These are phyloP conservation scores for Macrophya alboannulata DNA, from an alignment of 2,888 invertebrate species.

Conservation along the genomic window DNA sequence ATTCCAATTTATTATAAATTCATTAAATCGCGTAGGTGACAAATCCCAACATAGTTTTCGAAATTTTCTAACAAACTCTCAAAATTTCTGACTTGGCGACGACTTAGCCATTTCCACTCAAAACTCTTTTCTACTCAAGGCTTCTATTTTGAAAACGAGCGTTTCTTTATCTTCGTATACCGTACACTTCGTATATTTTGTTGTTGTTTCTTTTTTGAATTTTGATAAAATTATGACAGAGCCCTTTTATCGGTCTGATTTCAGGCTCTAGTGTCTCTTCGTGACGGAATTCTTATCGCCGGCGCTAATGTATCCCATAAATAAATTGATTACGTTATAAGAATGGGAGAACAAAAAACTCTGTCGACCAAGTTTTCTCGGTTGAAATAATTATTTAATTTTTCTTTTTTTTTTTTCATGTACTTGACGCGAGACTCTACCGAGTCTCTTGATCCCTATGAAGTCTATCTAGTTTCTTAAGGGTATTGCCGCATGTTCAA, in stretches of 20 bases:
- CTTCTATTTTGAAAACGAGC: background rate
- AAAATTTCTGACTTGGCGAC: background rate
- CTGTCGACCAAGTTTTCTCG: background rate
- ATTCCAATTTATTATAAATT: slow-evolving; percentile 21
- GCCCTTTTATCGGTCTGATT: background rate
- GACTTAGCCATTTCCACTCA: background rate
- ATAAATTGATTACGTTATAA: background rate
- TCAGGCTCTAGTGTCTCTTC: background rate
- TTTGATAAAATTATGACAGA: background rate
- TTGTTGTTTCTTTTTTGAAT: background rate
- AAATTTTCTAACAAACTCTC: background rate
- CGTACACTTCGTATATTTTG: too few species aligned
- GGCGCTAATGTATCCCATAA: background rate
- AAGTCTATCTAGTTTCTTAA: background rate
- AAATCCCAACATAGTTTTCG: background rate
- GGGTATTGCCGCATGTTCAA: background rate
- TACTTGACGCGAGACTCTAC: too few species aligned
- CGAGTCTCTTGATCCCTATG: too few species aligned
- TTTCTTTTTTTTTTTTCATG: too few species aligned
- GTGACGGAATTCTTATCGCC: background rate
- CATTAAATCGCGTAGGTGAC: slow-evolving; percentile 11
- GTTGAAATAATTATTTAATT: background rate
- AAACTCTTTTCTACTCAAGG: background rate
- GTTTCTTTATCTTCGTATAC: background rate
- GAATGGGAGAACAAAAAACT: background rate